These are phyloP conservation scores for Megathymus violae DNA, from an alignment of 1,140 invertebrate species.

Conservation along the genomic window DNA sequence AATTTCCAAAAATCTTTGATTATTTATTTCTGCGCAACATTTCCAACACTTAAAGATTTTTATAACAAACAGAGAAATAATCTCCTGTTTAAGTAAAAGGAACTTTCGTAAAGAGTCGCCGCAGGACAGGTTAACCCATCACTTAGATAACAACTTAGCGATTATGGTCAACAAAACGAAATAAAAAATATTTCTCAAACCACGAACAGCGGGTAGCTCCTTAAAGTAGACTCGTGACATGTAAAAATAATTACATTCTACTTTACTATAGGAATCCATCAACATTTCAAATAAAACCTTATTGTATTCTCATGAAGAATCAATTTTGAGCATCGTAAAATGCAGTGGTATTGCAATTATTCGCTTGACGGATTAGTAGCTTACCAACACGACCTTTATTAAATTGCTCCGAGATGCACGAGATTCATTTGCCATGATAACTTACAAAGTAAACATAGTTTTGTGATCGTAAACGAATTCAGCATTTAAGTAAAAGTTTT, in stretches of 20 bases:
- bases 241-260: conserved; percentile 61
- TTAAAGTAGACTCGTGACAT: conserved; percentile 60
- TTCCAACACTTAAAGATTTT: conserved; percentile 31
- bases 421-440: conserved; percentile 22
- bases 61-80: conserved; percentile 42
- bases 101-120: conserved; percentile 61
- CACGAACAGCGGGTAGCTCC: conserved; percentile 61
- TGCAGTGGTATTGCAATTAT: conserved; percentile 37
- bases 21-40: too few species aligned
- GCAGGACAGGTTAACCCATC: conserved; percentile 60
- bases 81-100: conserved; percentile 55
- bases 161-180: conserved; percentile 43
- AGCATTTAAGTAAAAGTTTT: too few species aligned
- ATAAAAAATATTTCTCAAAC: conserved; percentile 46
- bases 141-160: conserved; percentile 50
- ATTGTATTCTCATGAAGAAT: conserved; percentile 27
- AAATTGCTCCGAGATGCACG: conserved; percentile 37
- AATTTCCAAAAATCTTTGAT: too few species aligned
- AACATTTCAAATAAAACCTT: conserved; percentile 38
- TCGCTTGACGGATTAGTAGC: conserved; percentile 43
- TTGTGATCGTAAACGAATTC: conserved; percentile 3
- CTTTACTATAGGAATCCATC: conserved; percentile 13
- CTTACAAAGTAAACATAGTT: conserved; percentile 20
- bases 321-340: conserved; percentile 14
- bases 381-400: conserved; percentile 42